Evolutionary conservation across 1,140 invertebrate species (phyloP).

Genomic region (Diachasma alloeum): DNA sequence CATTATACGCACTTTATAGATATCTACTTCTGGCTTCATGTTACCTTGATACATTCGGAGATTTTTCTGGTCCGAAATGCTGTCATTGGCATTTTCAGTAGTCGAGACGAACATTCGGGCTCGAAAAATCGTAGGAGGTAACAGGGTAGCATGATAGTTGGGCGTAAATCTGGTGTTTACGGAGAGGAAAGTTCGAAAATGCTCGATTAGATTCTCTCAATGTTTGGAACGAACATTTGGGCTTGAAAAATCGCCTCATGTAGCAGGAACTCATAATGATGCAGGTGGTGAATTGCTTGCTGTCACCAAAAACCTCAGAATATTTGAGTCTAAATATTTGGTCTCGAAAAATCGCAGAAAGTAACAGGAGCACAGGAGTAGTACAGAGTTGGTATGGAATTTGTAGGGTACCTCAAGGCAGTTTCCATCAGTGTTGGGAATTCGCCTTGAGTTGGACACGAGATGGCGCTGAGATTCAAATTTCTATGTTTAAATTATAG

Average conservation of each 20-base stretch:
- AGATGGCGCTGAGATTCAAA: too few relatives aligned
- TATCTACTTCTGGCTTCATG: not conserved
- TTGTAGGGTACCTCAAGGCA: too few relatives aligned
- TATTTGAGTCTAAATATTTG: conserved; percentile 4
- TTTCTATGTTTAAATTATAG: too few relatives aligned
- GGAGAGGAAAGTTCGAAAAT: conserved; percentile 3
- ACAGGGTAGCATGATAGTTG: not conserved
- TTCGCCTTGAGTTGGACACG: too few relatives aligned
- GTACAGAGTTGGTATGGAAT: not conserved
- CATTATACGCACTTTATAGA: not conserved
- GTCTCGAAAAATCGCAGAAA: not conserved
- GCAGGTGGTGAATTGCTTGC: not conserved
- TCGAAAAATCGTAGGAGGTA: not conserved
- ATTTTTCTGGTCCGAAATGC: conserved; percentile 4
- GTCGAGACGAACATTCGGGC: not conserved
- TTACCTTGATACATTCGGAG: not conserved
- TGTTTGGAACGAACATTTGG: conserved; percentile 7
- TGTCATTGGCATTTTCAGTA: conserved; percentile 2
- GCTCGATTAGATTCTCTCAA: not conserved
- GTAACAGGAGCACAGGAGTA: not conserved
- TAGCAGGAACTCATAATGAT: not conserved
- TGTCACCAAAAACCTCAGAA: not conserved
- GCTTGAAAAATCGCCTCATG: not conserved
- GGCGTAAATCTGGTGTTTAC: not conserved
- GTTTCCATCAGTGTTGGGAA: too few relatives aligned